Evolutionary conservation across 2,888 invertebrate genomes (phyloP).

Genomic region (Anticlea derivata): DNA sequence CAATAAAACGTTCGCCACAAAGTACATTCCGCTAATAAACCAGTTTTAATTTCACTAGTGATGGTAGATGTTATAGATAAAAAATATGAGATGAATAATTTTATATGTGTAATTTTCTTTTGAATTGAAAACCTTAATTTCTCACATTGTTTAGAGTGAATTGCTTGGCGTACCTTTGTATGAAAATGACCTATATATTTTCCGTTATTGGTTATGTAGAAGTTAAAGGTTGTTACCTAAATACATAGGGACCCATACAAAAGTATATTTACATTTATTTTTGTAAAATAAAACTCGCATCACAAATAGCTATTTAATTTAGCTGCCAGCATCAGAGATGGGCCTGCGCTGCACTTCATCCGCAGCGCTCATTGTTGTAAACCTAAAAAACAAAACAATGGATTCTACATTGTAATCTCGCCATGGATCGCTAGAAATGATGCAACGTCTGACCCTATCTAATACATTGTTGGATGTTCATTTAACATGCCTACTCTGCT

Average conservation of each 20-base stretch:
- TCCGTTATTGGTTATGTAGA: too few relatives aligned
- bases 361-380: conserved; percentile 54
- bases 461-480: conserved; percentile 16
- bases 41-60: conserved; percentile 27
- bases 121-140: too few relatives aligned
- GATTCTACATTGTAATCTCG: conserved; percentile 44
- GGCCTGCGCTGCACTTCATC: conserved; percentile 43
- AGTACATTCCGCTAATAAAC: conserved; percentile 41
- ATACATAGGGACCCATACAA: neutral
- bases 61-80: too few relatives aligned
- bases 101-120: too few relatives aligned
- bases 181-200: too few relatives aligned
- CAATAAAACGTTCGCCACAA: conserved; percentile 43
- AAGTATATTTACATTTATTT: neutral
- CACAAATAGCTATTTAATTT: conserved; percentile 23
- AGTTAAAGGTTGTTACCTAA: too few relatives aligned
- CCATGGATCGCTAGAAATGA: conserved; percentile 40
- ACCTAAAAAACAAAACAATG: conserved; percentile 57
- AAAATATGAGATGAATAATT: too few relatives aligned
- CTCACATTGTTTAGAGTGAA: too few relatives aligned
- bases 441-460: conserved; percentile 37
- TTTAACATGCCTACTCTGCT: too few relatives aligned
- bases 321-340: conserved; percentile 25
- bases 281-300: conserved; percentile 11
- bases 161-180: too few relatives aligned